phyloP scores from a whole-genome alignment of 2,797 vertebrate genomes.

The Avahi laniger region DNA sequence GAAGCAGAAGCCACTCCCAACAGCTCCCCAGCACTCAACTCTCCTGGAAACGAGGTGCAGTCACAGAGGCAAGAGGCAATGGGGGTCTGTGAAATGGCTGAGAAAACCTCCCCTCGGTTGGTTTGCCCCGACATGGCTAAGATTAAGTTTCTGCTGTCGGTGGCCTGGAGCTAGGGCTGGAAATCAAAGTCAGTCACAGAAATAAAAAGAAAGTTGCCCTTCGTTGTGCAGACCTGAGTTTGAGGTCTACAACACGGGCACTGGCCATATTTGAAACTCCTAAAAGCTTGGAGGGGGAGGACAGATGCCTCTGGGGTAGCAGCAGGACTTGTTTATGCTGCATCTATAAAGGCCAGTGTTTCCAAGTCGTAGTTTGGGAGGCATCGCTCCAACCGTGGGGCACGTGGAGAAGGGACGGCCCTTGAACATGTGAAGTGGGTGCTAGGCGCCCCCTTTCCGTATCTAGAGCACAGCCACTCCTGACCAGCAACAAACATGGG shows the following conservation, averaged over 20 bases:
- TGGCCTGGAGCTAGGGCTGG: not conserved
- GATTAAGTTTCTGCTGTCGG: not conserved
- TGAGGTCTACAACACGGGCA: not conserved
- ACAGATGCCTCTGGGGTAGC: not conserved
- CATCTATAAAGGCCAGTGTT: not conserved
- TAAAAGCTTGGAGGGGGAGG: not conserved
- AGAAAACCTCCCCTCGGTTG: not conserved
- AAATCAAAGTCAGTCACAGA: not conserved
- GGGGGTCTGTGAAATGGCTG: not conserved
- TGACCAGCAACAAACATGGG: not conserved
- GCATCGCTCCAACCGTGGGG: not conserved
- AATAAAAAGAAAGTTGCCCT: not conserved
- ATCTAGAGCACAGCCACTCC: not conserved
- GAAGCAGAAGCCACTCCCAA: not conserved
- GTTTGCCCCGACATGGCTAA: not conserved
- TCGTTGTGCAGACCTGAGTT: not conserved
- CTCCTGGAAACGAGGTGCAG: not conserved
- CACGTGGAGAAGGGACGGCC: not conserved
- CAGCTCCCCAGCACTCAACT: fast-evolving
- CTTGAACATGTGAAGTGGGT: fast-evolving
- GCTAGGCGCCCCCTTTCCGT: not conserved
- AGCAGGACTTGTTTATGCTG: not conserved
- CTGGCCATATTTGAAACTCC: not conserved
- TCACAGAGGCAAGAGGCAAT: not conserved
- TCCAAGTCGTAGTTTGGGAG: not conserved